phyloP scores from a whole-genome alignment of 1,140 invertebrate species.

The Cotesia glomerata region DNA sequence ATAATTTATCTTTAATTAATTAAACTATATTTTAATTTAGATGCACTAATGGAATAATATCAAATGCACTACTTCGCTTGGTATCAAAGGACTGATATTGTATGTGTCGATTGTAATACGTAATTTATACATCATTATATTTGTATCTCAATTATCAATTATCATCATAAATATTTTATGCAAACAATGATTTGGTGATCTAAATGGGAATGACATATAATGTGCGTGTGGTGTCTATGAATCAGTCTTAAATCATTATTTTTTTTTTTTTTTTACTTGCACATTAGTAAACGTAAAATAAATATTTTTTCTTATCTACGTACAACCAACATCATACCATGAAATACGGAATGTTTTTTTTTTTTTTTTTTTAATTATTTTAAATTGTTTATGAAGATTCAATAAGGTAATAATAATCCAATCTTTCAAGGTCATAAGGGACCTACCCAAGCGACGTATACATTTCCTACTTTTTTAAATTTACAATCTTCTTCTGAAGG shows the following conservation, averaged over 20 bases:
- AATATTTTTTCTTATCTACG: neutral
- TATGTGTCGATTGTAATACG: conserved; percentile 8
- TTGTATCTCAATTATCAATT: neutral
- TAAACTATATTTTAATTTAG: conserved; percentile 1
- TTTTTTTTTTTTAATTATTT: too few species aligned
- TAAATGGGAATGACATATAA: conserved; percentile 34
- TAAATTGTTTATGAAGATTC: too few species aligned
- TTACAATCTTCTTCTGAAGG: too few species aligned
- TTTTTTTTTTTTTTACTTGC: conserved; percentile 47
- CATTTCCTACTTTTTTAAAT: too few species aligned
- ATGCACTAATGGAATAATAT: conserved; percentile 39
- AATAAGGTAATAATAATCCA: too few species aligned
- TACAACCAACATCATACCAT: conserved; percentile 2
- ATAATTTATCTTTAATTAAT: conserved; percentile 14
- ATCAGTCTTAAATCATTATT: conserved; percentile 61
- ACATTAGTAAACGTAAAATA: neutral
- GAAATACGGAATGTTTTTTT: too few species aligned
- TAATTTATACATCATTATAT: too few species aligned
- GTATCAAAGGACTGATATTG: conserved; percentile 60
- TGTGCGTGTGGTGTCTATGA: conserved; percentile 46
- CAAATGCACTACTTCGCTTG: conserved; percentile 52
- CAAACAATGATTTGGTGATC: conserved; percentile 52
- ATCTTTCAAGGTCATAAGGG: too few species aligned
- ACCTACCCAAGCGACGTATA: too few species aligned
- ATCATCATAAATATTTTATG: conserved; percentile 41